Evolutionary conservation across 2,113 vertebrate genomes (phyloP), one percentile per base, ranked within the genome.

Genomic region (Butorides virescens): DNA sequence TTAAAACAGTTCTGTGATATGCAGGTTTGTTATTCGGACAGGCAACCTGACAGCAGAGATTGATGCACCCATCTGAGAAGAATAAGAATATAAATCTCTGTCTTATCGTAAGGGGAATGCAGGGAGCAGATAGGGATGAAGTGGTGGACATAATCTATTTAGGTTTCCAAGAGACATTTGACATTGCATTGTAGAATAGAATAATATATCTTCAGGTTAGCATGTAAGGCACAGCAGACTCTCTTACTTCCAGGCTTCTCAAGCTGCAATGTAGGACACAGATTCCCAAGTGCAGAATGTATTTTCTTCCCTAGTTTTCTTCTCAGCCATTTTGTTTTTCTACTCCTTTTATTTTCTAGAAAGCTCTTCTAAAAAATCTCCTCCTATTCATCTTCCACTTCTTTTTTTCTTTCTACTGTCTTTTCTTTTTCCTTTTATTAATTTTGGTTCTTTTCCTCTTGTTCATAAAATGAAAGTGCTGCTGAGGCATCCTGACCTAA

Each of bases 61-160:
- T 97, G 97, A 97, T 98, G 93, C 55, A 96, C 61, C 74, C 50
- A 49, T 94, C 92, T 97, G 67, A 91, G 77, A 93, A 93, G 91
- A 97, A 96, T 96, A 97, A 96, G 96, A 97, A 96, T 97, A 98
- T 97, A 97, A 97, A 97, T 98, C 96, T 97, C 85, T 97, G 96
- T 97, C 96, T 96, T 96, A 93, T 96, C 76, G 85, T 85, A 90
- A 74, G 83, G 91, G 95, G 94, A 97, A 97, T 91, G 92, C 58
- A 88, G 42, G 46, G 73, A 96, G 63, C 61, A 97, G 96, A 97
- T 96, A 97, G 87, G 90, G 71, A 86, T 96, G 87, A 96, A 92
- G 79, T 22, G 0, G 76, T 92, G 93, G 94, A 94, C 85, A 73
- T 97, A 97, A 97, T 96, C 96, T 95, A 75, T 96, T 97, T 92